Evolutionary conservation across 2,797 vertebrate genomes (phyloP), one percentile per base, ranked within the genome.

Genomic region (Gila robusta): DNA sequence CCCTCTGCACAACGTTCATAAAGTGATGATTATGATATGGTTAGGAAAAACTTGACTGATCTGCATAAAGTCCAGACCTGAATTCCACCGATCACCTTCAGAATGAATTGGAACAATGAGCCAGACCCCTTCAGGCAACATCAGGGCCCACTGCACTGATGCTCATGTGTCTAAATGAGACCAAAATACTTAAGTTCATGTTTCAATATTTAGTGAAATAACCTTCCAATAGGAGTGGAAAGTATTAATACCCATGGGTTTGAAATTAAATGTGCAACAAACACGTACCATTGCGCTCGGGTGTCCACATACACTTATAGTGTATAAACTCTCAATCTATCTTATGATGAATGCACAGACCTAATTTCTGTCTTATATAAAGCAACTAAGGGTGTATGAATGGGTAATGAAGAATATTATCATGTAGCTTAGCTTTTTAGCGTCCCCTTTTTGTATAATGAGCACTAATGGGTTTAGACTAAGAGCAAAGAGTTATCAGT

Each of bases 381-480:
- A 83, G 28, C 23, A 84, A 79, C 37, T 72, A 74, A 79, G 17
- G 47, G 86, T 83, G 82, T 84, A 82, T 72, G 73, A 81, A 90
- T 81, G 84, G 82, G 79, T 88, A 86, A 92, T 90, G 87, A 90
- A 89, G 86, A 84, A 81, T 59, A 86, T 59, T 80, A 87, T 80
- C 81, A 79, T 84, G 85, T 85, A 81, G 83, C 56, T 85, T 87
- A 73, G 64, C 84, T 78, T 82, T 81, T 88, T 89, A 80, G 87
- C 64, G 44, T 66, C 85, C 88, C 89, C 64, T 86, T 76, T 71
- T 81, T 79, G 86, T 87, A 88, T 88, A 85, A 86, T 89, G 89
- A 81, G 80, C 87, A 70, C 84, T 92, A 92, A 94, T 92, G 91
- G 89, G 86, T 91, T 92, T 91, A 89, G 72, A 87, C 88, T 87